Evolutionary conservation across 2,113 vertebrate species (phyloP).

Genomic region (Ictidomys tridecemlineatus): DNA sequence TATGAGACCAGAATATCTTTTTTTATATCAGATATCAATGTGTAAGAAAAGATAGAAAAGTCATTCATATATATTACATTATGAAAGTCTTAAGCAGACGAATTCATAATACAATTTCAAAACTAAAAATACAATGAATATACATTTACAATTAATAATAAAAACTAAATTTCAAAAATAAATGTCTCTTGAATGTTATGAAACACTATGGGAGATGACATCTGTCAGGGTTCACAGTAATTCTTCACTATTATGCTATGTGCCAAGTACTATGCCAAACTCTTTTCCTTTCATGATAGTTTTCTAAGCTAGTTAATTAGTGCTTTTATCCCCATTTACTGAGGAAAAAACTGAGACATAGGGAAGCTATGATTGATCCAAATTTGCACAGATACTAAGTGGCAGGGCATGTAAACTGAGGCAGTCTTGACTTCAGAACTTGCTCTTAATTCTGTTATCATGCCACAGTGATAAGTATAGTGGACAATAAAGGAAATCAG

Average conservation of each 20-base stretch:
- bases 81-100: constrained; percentile 30
- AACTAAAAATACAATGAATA: constrained; percentile 34
- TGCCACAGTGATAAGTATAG: neutral
- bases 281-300: neutral
- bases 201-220: neutral
- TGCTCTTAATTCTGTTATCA: neutral
- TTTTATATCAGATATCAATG: neutral
- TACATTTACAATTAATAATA: constrained; percentile 33
- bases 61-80: neutral
- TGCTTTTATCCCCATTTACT: neutral
- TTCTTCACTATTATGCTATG: neutral
- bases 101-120: constrained; percentile 28
- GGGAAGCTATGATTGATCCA: neutral
- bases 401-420: neutral
- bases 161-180: constrained; percentile 23
- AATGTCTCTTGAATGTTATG: neutral
- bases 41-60: constrained; percentile 46
- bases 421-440: neutral
- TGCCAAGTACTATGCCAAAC: neutral
- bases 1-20: neutral
- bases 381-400: neutral
- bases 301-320: neutral
- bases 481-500: neutral
- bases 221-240: neutral
- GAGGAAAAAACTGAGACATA: neutral